A percentile compares a stretch with the other conserved stretches of the same genome.
phyloP scores from a whole-genome alignment of 2,797 vertebrate species.

The Enteromius argenteus region DNA sequence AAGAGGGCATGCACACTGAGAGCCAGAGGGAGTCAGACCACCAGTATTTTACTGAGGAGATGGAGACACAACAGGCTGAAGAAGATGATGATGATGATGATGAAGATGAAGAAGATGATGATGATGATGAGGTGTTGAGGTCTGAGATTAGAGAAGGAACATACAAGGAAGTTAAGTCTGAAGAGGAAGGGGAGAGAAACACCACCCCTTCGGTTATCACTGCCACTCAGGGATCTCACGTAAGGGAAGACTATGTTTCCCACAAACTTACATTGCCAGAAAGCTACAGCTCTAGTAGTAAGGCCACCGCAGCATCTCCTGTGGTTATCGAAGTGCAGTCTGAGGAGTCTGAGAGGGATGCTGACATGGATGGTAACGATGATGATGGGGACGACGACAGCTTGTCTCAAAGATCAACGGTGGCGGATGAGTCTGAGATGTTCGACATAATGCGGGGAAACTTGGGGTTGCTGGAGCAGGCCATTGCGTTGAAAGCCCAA shows the following conservation, averaged over 20 bases:
- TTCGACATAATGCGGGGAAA: constrained; percentile 95
- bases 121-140: constrained; percentile 13
- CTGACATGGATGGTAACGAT: constrained; percentile 70
- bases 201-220: constrained; percentile 73
- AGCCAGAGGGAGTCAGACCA: constrained; percentile 66
- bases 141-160: constrained; percentile 57
- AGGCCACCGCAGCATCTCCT: constrained; percentile 78
- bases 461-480: constrained; percentile 96
- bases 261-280: constrained; percentile 65
- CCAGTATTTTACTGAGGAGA: constrained; percentile 65
- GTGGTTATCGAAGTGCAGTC: constrained; percentile 89
- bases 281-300: constrained; percentile 70
- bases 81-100: constrained; percentile 25
- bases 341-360: constrained; percentile 85
- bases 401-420: constrained; percentile 84
- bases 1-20: constrained; percentile 67
- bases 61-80: constrained; percentile 58
- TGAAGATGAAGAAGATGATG: background rate
- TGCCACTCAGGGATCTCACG: constrained; percentile 76
- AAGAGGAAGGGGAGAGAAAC: constrained; percentile 65
- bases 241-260: constrained; percentile 59
- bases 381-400: constrained; percentile 86
- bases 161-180: constrained; percentile 38
- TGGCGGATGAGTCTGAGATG: constrained; percentile 93
- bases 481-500: constrained; percentile 95